Evolutionary conservation across 2,888 invertebrate genomes (phyloP).

Genomic region (Rapana venosa): DNA sequence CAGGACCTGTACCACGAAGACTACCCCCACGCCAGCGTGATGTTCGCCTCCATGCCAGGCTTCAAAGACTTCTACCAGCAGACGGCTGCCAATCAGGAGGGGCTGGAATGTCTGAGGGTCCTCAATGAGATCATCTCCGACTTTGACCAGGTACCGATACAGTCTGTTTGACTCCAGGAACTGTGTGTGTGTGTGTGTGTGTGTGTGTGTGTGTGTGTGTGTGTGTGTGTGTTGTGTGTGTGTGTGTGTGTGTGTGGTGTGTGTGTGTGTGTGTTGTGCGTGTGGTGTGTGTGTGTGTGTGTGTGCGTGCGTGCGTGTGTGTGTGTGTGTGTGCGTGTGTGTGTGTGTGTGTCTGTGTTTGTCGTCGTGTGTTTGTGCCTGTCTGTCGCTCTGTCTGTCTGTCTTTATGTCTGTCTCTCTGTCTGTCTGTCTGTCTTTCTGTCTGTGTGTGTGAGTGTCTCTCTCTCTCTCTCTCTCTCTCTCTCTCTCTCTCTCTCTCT

Average conservation of each 20-base stretch:
- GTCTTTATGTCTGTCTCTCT: background rate
- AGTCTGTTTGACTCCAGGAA: background rate
- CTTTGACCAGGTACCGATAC: slow-evolving; percentile 90
- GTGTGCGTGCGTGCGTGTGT: background rate
- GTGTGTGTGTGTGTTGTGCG: slow-evolving; percentile 79
- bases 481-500: background rate
- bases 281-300: background rate
- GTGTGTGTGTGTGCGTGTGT: background rate
- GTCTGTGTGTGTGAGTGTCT: too few species aligned
- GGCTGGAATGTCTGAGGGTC: slow-evolving; percentile 93
- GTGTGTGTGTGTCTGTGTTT: background rate
- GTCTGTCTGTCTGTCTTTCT: background rate
- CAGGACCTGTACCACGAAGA: slow-evolving; percentile 96
- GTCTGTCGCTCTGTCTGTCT: background rate
- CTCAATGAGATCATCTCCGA: slow-evolving; percentile 98
- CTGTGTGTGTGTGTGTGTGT: slow-evolving; percentile 78
- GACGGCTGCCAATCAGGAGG: slow-evolving; percentile 97
- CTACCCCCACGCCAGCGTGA: slow-evolving; percentile 95
- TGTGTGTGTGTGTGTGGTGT: background rate
- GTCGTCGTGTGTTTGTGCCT: background rate
- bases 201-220: background rate
- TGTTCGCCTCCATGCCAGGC: slow-evolving; percentile 99
- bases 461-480: too few species aligned
- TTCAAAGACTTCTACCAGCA: slow-evolving; percentile 98
- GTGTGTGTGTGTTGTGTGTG: background rate